Evolutionary conservation across 2,888 invertebrate species (phyloP).

Genomic region (Drosophila eohydei): DNA sequence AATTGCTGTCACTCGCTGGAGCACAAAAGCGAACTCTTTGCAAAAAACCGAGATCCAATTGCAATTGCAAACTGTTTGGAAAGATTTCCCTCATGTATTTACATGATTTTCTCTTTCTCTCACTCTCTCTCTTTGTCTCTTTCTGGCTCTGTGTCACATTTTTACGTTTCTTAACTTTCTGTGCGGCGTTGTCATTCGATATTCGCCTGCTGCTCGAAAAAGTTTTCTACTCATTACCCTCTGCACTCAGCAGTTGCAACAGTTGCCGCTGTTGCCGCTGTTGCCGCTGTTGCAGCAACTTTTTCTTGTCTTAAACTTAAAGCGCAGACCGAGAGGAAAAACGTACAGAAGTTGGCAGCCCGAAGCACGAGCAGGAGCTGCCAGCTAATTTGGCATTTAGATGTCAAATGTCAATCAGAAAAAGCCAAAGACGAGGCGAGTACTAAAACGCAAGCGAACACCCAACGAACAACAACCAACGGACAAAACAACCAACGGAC

Average conservation of each 20-base stretch:
- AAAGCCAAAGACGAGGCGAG: slow-evolving; percentile 7
- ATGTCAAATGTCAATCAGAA: slow-evolving; percentile 80
- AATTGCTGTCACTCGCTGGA: neutral
- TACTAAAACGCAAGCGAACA: slow-evolving; percentile 16
- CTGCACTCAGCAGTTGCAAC: slow-evolving; percentile 43
- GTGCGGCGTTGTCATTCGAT: slow-evolving; percentile 31
- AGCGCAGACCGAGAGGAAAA: slow-evolving; percentile 23
- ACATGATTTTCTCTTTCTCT: slow-evolving; percentile 15
- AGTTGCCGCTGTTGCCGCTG: slow-evolving; percentile 21
- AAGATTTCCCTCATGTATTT: slow-evolving; percentile 36
- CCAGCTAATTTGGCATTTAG: slow-evolving; percentile 79
- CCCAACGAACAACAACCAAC: slow-evolving; percentile 4
- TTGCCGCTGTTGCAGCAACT: slow-evolving; percentile 43
- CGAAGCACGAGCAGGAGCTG: slow-evolving; percentile 43
- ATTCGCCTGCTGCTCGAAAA: slow-evolving; percentile 18
- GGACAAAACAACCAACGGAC: slow-evolving; percentile 23
- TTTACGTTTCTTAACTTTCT: slow-evolving; percentile 19
- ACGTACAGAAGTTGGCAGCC: neutral
- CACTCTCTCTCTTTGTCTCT: neutral
- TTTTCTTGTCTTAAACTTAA: slow-evolving; percentile 42
- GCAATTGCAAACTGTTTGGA: slow-evolving; percentile 18
- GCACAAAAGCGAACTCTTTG: neutral
- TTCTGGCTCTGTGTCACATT: neutral
- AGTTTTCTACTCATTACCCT: slow-evolving; percentile 68
- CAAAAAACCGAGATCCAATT: slow-evolving; percentile 9